phyloP scores from a whole-genome alignment of 1,140 invertebrate species.

The Brachionus angularis region DNA sequence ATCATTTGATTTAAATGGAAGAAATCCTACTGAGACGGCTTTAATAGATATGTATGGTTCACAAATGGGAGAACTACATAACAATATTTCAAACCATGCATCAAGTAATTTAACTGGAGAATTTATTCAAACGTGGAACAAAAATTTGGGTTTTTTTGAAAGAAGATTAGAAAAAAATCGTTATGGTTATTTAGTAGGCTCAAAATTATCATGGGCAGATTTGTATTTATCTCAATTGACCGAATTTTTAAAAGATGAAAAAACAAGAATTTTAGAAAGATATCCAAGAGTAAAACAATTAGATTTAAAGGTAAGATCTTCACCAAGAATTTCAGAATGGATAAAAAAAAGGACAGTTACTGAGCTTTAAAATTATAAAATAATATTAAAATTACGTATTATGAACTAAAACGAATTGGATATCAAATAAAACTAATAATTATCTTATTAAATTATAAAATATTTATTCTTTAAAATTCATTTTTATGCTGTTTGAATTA shows the following conservation, averaged over 20 bases:
- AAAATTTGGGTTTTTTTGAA: slow-evolving; percentile 19
- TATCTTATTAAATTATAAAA: no score
- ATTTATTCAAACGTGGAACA: neutral
- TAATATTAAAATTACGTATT: no score
- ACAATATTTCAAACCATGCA: neutral
- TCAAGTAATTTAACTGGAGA: neutral
- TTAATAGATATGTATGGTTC: slow-evolving; percentile 1
- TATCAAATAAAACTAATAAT: no score
- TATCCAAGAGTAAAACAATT: neutral
- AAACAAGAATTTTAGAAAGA: neutral
- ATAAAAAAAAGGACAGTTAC: slow-evolving; percentile 2
- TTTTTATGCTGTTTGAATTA: no score
- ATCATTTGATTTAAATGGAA: slow-evolving; percentile 10
- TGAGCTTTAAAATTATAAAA: no score
- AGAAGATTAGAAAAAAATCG: slow-evolving; percentile 32
- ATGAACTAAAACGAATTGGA: no score
- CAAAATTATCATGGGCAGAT: slow-evolving; percentile 13
- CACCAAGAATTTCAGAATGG: slow-evolving; percentile 10
- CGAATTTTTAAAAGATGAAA: neutral
- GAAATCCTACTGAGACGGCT: slow-evolving; percentile 13
- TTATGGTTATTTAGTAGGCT: slow-evolving; percentile 14
- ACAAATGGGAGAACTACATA: slow-evolving; percentile 12
- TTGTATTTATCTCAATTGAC: slow-evolving; percentile 13
- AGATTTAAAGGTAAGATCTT: slow-evolving; percentile 4
- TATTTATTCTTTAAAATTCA: no score